These are phyloP conservation scores for Protophormia terraenovae DNA, from an alignment of 2,888 invertebrate species.

Conservation along the genomic window DNA sequence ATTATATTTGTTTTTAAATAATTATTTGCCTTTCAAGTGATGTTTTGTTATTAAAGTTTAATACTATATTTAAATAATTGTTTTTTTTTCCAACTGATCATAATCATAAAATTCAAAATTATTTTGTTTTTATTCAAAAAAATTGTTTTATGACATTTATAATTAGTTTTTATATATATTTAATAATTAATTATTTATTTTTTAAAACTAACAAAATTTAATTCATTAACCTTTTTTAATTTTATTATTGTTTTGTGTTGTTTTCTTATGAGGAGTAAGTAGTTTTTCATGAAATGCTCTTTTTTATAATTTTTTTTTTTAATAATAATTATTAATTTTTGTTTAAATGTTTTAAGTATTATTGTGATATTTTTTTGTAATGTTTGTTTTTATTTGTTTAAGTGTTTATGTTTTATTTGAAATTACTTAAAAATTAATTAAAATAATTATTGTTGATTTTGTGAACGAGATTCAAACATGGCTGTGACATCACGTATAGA, in stretches of 20 bases:
- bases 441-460: conserved; percentile 78
- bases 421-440: conserved; percentile 54
- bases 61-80: conserved; percentile 23
- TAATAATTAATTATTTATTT: conserved; percentile 21
- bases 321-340: background rate
- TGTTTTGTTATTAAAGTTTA: conserved; percentile 13
- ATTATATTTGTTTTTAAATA: too few relatives aligned
- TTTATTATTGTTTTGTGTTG: conserved; percentile 13
- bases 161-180: background rate
- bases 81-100: background rate
- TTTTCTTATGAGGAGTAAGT: conserved; percentile 57
- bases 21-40: conserved; percentile 28
- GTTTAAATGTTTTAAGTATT: background rate
- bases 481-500: conserved; percentile 92
- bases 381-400: background rate
- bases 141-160: conserved; percentile 11
- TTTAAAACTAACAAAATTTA: conserved; percentile 27
- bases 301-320: background rate
- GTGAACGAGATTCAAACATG: conserved; percentile 89
- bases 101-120: conserved; percentile 1
- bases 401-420: conserved; percentile 26
- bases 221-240: conserved; percentile 39
- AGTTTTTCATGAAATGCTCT: conserved; percentile 27
- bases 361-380: conserved; percentile 35
- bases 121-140: background rate